Base-by-base conservation (phyloP, 2,888 invertebrate species). In the Dasypolia templi region DNA sequence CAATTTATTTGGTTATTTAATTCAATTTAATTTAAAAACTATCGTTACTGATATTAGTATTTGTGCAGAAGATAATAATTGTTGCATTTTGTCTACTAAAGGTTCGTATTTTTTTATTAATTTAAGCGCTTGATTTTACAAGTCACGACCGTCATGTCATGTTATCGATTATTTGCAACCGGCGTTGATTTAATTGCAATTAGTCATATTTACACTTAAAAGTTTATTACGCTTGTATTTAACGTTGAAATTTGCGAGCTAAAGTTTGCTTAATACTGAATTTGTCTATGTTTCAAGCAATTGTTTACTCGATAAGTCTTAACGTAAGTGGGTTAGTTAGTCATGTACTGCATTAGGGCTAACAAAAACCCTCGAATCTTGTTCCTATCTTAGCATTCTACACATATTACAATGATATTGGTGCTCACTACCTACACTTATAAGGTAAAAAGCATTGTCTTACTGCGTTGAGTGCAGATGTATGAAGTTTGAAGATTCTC, bases 111-210 rank as follows among this genome's bases (percentile, higher is more conserved):
- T 83, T 66, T 32, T 44, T 56, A 56, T 61, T 58, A 32, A 19
- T n/a, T n/a, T n/a, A 63, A 44, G n/a, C 4, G 66, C 61, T 68
- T 72, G 61, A 53, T 86, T 88, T 61, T 69, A 69, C 46, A 42
- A 69, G 53, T 75, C 72, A 76, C 72, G 71, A 76, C 62, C 63
- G 84, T 77, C 88, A 89, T 87, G 89, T 89, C 90, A 89, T 87
- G 86, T 83, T 92, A 92, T 91, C 87, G 91, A 92, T 92, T 89
- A 87, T 87, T 85, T 84, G 65, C 72, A 77, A 83, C 86, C 89
- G 84, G 86, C 82, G 81, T 81, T 82, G 75, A 76, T 66, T 72
- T 63, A 65, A 32, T 64, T 65, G 29, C 26, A 59, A 71, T 76
- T 72, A 68, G 59, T 65, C 17, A 11, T 55, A 42, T 53, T 42